Percentiles rank a stretch among this genome's conserved stretches.
phyloP scores from a whole-genome alignment of 1,140 invertebrate genomes.

The Rhopalosiphum padi region DNA sequence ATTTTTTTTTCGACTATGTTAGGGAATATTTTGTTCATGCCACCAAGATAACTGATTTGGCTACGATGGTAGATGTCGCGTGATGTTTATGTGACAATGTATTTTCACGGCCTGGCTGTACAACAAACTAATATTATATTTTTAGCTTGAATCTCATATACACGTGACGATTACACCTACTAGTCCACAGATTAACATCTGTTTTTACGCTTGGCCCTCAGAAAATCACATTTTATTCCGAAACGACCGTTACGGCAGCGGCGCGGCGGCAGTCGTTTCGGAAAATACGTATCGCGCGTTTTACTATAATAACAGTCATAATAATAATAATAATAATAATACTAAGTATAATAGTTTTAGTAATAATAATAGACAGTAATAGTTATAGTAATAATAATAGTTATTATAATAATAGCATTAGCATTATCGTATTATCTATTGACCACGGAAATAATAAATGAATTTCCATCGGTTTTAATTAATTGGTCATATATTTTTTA shows the following conservation, averaged over 20 bases:
- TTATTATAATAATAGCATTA: background rate
- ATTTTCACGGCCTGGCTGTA: slow-evolving; percentile 53
- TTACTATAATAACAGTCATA: background rate
- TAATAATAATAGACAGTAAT: background rate
- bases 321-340: background rate
- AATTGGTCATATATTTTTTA: background rate
- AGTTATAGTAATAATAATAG: background rate
- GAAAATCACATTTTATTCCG: background rate
- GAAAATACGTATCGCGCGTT: background rate
- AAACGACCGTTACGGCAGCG: background rate
- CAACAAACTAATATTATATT: slow-evolving; percentile 40
- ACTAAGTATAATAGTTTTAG: slow-evolving; percentile 1
- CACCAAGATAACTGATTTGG: slow-evolving; percentile 57
- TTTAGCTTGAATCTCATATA: slow-evolving; percentile 44
- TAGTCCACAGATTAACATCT: slow-evolving; percentile 32
- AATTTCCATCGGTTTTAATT: background rate
- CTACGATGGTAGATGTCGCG: slow-evolving; percentile 56
- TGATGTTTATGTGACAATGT: slow-evolving; percentile 55
- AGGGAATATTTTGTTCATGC: slow-evolving; percentile 56
- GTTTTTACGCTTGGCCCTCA: background rate
- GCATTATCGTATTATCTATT: background rate
- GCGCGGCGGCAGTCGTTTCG: background rate
- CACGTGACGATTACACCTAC: slow-evolving; percentile 32
- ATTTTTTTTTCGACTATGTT: slow-evolving; percentile 45
- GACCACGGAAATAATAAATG: background rate